These are phyloP conservation scores for Nycticryphes semicollaris DNA, from an alignment of 2,113 vertebrate genomes.

Conservation along the genomic window DNA sequence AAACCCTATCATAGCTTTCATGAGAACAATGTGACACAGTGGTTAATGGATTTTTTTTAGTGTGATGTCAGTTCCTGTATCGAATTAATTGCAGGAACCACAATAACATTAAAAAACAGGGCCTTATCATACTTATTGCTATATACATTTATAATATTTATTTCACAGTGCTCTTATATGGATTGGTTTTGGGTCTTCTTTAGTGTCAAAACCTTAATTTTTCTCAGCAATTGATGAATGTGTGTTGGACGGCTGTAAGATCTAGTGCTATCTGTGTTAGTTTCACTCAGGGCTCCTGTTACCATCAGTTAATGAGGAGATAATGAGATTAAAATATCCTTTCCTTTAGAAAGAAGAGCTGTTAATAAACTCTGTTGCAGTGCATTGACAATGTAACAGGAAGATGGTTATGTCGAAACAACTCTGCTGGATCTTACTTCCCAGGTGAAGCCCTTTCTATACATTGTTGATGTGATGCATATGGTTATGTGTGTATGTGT, in stretches of 20 bases:
- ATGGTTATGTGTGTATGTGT: too few relatives aligned
- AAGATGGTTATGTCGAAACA: neutral
- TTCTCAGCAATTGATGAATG: neutral
- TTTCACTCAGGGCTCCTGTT: neutral
- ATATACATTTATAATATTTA: neutral
- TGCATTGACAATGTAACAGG: neutral
- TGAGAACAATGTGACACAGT: neutral
- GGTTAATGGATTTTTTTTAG: neutral
- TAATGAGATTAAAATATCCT: neutral
- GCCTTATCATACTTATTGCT: neutral
- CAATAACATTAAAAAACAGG: neutral
- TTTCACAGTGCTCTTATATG: accelerated
- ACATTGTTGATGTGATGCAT: neutral
- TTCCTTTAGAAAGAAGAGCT: neutral
- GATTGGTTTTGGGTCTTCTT: neutral
- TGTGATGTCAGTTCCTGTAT: neutral
- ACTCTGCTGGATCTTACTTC: neutral
- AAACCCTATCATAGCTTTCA: neutral
- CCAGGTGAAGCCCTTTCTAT: neutral
- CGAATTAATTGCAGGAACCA: neutral
- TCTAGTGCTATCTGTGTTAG: neutral
- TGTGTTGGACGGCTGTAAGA: neutral
- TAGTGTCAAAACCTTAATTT: neutral
- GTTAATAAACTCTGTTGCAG: neutral
- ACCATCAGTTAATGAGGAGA: neutral